Evolutionary conservation across 2,113 vertebrate species (phyloP).

Genomic region (Siniperca chuatsi): DNA sequence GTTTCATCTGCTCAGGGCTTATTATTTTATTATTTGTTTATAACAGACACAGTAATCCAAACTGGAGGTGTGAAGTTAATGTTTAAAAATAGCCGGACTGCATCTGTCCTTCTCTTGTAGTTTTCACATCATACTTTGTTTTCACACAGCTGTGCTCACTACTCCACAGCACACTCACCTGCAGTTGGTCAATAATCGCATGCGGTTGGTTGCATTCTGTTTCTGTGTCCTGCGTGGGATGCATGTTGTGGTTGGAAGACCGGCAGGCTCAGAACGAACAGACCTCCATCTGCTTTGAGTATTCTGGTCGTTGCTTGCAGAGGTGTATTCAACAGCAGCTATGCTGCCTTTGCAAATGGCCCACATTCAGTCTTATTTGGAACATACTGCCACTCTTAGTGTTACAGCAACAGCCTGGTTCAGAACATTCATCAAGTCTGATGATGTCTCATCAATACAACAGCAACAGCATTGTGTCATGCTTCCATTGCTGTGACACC

Average conservation of each 20-base stretch:
- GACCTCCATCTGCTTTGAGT: constrained; percentile 34
- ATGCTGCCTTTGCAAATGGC: constrained; percentile 12
- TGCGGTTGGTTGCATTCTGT: constrained; percentile 5
- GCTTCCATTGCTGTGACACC: not conserved
- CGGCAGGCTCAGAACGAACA: not conserved
- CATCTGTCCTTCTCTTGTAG: not conserved
- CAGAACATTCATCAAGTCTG: not conserved
- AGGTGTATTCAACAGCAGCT: constrained; percentile 16
- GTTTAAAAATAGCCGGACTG: constrained; percentile 35
- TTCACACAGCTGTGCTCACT: constrained; percentile 14
- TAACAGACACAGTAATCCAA: constrained; percentile 23
- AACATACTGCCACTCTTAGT: not conserved
- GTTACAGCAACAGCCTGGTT: not conserved
- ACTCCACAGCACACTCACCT: constrained; percentile 6
- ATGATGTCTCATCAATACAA: not conserved
- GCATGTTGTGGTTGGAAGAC: constrained; percentile 27
- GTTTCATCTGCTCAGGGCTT: constrained; percentile 29
- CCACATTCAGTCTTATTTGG: constrained; percentile 24
- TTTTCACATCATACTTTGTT: constrained; percentile 12
- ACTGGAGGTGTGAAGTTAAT: constrained; percentile 31
- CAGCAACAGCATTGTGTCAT: not conserved
- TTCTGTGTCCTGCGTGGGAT: constrained; percentile 24
- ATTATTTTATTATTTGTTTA: constrained; percentile 29
- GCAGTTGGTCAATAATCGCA: constrained; percentile 13
- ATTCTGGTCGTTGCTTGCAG: constrained; percentile 19